Evolutionary conservation across 2,888 invertebrate genomes (phyloP).

Genomic region (Drosophila kambysellisi): DNA sequence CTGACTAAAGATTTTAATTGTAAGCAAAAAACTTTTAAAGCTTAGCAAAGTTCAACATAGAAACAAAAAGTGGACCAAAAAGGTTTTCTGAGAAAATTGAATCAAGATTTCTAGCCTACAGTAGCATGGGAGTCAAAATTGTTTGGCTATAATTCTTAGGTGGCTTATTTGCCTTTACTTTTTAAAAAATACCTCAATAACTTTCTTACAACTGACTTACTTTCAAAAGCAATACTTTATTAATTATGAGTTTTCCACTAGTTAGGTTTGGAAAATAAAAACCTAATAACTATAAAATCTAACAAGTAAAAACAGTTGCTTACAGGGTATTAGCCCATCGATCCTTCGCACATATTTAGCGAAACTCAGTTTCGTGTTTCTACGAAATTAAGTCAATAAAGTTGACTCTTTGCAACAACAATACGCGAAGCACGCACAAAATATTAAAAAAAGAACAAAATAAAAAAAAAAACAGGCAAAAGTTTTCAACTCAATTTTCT

Average conservation of each 20-base stretch:
- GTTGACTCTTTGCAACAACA: slow-evolving; percentile 18
- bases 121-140: too few relatives aligned
- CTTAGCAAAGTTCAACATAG: not conserved
- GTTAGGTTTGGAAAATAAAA: not conserved
- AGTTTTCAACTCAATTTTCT: slow-evolving; percentile 72
- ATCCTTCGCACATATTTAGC: not conserved
- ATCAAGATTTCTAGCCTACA: not conserved
- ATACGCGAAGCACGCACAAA: slow-evolving; percentile 28
- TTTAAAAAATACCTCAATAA: not conserved
- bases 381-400: slow-evolving; percentile 70
- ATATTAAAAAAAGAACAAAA: not conserved
- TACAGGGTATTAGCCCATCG: not conserved
- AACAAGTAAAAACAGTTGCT: not conserved
- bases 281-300: not conserved
- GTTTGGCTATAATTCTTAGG: accelerated
- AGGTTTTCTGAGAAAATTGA: not conserved
- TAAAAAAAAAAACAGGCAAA: slow-evolving; percentile 26
- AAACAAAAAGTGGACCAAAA: not conserved
- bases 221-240: not conserved
- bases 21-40: not conserved
- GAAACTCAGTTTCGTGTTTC: slow-evolving; percentile 40
- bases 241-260: not conserved
- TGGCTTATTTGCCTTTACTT: not conserved
- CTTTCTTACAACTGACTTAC: not conserved
- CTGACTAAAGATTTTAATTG: not conserved